Base-by-base conservation (phyloP, 64 coral and sea anemone species). In the Astreopora myriophthalma region DNA sequence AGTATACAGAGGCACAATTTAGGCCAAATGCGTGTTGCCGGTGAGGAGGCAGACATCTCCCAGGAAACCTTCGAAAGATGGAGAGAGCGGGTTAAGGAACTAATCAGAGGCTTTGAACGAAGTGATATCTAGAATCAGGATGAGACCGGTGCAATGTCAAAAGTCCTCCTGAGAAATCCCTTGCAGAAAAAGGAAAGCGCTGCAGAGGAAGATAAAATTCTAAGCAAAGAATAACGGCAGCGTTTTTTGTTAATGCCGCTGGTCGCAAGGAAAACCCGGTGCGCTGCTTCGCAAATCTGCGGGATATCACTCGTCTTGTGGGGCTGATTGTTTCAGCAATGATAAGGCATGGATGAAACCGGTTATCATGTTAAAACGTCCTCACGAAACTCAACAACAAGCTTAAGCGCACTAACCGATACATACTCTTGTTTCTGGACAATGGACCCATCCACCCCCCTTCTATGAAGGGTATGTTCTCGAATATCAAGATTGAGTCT, bases 1-100 rank as follows among this genome's bases (percentile, higher is more conserved):
- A n/a, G n/a, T n/a, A n/a, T n/a, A n/a, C 40, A 89, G 52, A 28
- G 87, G 44, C 72, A 89, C 72, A 77, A 89, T 61, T 25, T 89
- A 33, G 72, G 44, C 0, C 72, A 39, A 60, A 1, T 76, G 26
- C 76, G 52, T 64, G 52, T 89, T 60, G 78, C 25, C 25, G 76
- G 40, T 46, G 76, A 80, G 76, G 76, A 80, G 35, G 76, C 1
- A 58, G 76, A 80, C 52, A 42, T 80, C 23, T 31, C n/a, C 31
- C 61, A 66, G 27, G 58, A 85, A 65, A 85, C 82, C 32, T 16
- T 85, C n/a, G 31, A 85, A 84, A 84, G 80, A 22, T 84, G 80
- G 52, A 5, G 37, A 57, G 80, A 84, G 49, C 9, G 80, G 37
- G 4, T 85, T 39, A 85, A 85, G 58, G 82, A 85, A 37, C 20